These are phyloP conservation scores for Epizoanthus illoricatus DNA, from an alignment of 92 coral and sea anemone species.

Conservation along the genomic window DNA sequence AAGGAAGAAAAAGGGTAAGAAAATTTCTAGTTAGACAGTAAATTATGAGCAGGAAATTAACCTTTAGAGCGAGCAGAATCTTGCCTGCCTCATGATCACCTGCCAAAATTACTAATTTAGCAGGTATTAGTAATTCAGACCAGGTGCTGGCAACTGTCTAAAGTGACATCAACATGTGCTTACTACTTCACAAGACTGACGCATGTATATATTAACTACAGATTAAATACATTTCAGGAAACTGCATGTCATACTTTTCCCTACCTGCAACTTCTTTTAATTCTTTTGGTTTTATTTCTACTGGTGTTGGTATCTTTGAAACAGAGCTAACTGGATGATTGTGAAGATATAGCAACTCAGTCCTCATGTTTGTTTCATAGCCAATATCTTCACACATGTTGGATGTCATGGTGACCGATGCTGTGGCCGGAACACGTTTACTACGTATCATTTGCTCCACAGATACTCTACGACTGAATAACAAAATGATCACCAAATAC, in stretches of 20 bases:
- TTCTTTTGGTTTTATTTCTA: not conserved
- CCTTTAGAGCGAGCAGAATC: too few species aligned
- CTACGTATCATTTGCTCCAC: conserved; percentile 87
- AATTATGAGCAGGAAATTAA: too few species aligned
- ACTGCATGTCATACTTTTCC: not conserved
- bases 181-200: too few species aligned
- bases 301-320: not conserved
- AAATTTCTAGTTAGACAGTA: too few species aligned
- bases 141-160: too few species aligned
- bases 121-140: too few species aligned
- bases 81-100: too few species aligned
- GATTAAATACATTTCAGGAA: too few species aligned
- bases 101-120: too few species aligned
- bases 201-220: too few species aligned
- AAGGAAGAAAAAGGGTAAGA: too few species aligned
- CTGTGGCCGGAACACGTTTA: conserved; percentile 93
- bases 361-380: conserved; percentile 85
- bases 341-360: conserved; percentile 87
- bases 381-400: conserved; percentile 70
- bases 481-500: not conserved
- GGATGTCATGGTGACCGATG: conserved; percentile 89
- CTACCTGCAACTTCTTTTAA: conserved; percentile 54
- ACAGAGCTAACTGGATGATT: conserved; percentile 25
- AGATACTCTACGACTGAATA: conserved; percentile 72
- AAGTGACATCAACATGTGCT: too few species aligned